phyloP scores from a whole-genome alignment of 2,113 vertebrate species.

The Vulpes vulpes region DNA sequence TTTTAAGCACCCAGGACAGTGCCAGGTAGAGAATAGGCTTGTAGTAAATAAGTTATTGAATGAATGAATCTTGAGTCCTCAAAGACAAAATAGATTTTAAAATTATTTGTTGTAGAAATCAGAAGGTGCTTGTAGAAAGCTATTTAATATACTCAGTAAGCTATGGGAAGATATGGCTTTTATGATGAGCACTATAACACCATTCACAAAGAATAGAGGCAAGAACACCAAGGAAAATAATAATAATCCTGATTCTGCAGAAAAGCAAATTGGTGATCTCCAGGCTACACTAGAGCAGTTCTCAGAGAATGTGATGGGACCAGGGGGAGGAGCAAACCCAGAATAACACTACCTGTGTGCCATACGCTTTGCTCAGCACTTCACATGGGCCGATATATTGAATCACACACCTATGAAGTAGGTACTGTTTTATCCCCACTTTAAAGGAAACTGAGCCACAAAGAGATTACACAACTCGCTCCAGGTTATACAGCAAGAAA shows the following conservation, averaged over 20 bases:
- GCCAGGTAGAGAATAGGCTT: background rate
- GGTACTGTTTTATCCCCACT: background rate
- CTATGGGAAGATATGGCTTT: background rate
- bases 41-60: background rate
- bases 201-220: background rate
- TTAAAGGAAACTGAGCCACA: background rate
- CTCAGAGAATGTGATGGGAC: background rate
- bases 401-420: background rate
- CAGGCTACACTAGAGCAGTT: background rate
- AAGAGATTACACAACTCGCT: background rate
- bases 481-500: background rate
- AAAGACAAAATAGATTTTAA: slow-evolving; percentile 38
- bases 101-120: slow-evolving; percentile 54
- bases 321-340: background rate
- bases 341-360: background rate
- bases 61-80: background rate
- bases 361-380: background rate
- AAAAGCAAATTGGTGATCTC: background rate
- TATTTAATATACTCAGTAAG: background rate
- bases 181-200: background rate
- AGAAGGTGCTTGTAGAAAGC: background rate
- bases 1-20: slow-evolving; percentile 49
- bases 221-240: background rate
- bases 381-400: background rate
- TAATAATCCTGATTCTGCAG: background rate